Base-by-base conservation (phyloP, 2,888 invertebrate genomes). In the Gymnosoma rotundatum region DNA sequence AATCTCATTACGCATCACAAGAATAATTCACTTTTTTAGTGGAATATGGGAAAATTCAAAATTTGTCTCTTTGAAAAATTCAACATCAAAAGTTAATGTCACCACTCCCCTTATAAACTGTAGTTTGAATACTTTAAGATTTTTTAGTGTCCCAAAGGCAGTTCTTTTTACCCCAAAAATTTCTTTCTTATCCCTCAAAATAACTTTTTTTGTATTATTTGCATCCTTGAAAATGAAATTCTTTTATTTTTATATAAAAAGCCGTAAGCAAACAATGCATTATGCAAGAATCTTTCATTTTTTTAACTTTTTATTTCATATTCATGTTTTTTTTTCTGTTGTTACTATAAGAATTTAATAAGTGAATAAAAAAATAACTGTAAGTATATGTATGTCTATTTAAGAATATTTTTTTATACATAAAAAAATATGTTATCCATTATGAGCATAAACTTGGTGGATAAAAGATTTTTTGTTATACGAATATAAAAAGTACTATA, bases 191-290 rank as follows among this genome's bases (percentile, higher is more conserved):
- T 80, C 60, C 80, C 80, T 63, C 10, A 80, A 80, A 80, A 72
- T 63, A 63, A 32, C 20, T 16, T 78, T 67, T 52, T 78, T 10
- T 76, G 9, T 20, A 7, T 54, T 79, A 64, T 72, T 73, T 73
- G 16, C 63, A 81, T 84, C 78, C 84, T 84, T 73, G 78, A 81
- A 78, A 84, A 83, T 75, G 64, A 78, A 70, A 78, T 79, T 74
- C 76, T 54, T 86, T 75, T 79, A 72, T 79, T 79, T 78, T 78
- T 54, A 60, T 52, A 76, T 69, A 78, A 78, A 85, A 70, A 78
- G 86, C 86, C 86, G 60, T 83, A 81, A 87, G 87, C 87, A 87
- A 87, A 87, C 85, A 85, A 85, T 85, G 86, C 85, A 86, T 86
- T 85, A 86, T 87, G 87, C 83, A 79, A 64, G 45, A 82, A 75